Evolutionary conservation across 2,113 vertebrate genomes (phyloP).

Genomic region (Saimiri boliviensis): DNA sequence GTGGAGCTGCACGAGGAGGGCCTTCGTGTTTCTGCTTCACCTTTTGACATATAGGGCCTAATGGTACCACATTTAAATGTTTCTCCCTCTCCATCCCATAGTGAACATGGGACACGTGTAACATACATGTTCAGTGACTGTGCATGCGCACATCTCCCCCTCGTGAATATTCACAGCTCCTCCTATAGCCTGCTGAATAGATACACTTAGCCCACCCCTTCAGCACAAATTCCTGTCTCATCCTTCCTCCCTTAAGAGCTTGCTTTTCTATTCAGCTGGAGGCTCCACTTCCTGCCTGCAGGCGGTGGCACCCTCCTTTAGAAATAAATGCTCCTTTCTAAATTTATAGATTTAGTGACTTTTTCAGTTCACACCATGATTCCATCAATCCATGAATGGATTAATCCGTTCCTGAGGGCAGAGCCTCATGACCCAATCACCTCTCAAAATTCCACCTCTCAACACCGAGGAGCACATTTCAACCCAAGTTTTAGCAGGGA

Average conservation of each 20-base stretch:
- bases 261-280: background rate
- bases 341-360: background rate
- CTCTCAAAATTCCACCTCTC: background rate
- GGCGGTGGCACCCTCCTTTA: background rate
- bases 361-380: background rate
- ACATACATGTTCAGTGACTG: background rate
- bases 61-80: background rate
- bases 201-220: background rate
- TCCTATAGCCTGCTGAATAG: background rate
- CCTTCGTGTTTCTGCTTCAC: background rate
- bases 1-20: too few relatives aligned
- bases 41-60: background rate
- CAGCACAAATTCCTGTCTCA: background rate
- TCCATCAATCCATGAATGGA: background rate
- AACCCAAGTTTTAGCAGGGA: background rate
- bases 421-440: background rate
- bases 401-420: background rate
- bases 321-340: background rate
- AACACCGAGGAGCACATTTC: background rate
- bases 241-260: background rate
- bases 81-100: background rate
- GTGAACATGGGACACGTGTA: background rate
- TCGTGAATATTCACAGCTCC: background rate
- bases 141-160: background rate
- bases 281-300: background rate